Evolutionary conservation across 2,888 invertebrate genomes (phyloP).

Genomic region (Timandra comae): DNA sequence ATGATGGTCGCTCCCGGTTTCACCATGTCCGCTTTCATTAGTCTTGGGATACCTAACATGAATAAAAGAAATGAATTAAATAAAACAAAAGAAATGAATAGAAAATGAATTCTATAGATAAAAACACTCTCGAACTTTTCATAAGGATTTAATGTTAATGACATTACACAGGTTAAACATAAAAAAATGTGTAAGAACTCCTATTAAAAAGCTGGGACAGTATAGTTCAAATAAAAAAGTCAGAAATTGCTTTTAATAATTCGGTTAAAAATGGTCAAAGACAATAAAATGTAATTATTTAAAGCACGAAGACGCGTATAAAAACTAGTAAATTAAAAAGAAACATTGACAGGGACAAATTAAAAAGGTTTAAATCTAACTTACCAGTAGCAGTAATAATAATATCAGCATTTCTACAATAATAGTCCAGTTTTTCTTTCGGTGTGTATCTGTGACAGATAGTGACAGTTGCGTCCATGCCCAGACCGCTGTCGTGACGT

Average conservation of each 20-base stretch:
- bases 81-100: conserved; percentile 13
- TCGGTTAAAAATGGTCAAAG: too few relatives aligned
- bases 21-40: conserved; percentile 89
- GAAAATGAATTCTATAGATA: conserved; percentile 1
- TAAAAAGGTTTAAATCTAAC: too few relatives aligned
- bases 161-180: background rate
- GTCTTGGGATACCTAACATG: conserved; percentile 81
- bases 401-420: conserved; percentile 85
- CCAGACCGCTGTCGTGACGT: conserved; percentile 79
- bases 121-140: too few relatives aligned
- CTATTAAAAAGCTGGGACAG: too few relatives aligned
- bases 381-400: conserved; percentile 85
- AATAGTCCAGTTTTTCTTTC: conserved; percentile 81
- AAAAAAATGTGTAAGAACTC: too few relatives aligned
- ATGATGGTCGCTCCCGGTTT: conserved; percentile 92
- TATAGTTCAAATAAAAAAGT: too few relatives aligned
- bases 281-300: too few relatives aligned
- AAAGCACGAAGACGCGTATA: too few relatives aligned
- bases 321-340: too few relatives aligned
- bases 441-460: conserved; percentile 94
- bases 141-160: background rate
- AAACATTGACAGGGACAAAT: too few relatives aligned
- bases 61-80: too few relatives aligned
- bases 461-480: conserved; percentile 91
- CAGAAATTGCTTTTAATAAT: too few relatives aligned